phyloP scores from a whole-genome alignment of 2,888 invertebrate species.

The Amphipyra berbera region DNA sequence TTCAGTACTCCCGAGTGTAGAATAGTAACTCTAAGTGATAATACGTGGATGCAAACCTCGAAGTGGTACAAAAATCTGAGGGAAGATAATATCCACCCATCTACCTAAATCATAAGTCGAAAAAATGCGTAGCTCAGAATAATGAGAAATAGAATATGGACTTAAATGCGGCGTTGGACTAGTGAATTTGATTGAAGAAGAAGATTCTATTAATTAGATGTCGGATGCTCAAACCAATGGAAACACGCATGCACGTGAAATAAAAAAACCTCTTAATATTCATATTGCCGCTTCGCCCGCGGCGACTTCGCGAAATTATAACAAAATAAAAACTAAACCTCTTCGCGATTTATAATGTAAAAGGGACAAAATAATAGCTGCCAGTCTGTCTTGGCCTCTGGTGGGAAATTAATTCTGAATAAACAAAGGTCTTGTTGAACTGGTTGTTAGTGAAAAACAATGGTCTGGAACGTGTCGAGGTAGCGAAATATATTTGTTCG shows the following conservation, averaged over 20 bases:
- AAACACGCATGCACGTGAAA: constrained; percentile 60
- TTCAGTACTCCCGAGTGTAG: too few relatives aligned
- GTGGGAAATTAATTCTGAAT: constrained; percentile 1
- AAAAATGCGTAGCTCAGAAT: too few relatives aligned
- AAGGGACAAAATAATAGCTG: constrained; percentile 71
- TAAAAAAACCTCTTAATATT: constrained; percentile 83
- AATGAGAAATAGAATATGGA: too few relatives aligned
- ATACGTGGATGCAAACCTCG: too few relatives aligned
- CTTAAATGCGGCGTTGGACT: too few relatives aligned
- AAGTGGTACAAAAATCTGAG: too few relatives aligned
- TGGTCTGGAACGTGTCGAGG: constrained; percentile 69
- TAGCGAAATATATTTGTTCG: constrained; percentile 81
- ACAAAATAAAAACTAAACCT: constrained; percentile 85
- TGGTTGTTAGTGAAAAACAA: constrained; percentile 73
- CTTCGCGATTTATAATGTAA: constrained; percentile 81
- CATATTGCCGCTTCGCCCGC: constrained; percentile 81
- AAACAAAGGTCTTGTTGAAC: constrained; percentile 53
- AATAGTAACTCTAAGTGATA: too few relatives aligned
- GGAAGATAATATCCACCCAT: too few relatives aligned
- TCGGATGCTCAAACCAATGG: constrained; percentile 58
- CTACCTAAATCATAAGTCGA: too few relatives aligned
- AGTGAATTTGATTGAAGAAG: too few relatives aligned
- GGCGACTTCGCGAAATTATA: constrained; percentile 87
- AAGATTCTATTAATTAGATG: constrained; percentile 22
- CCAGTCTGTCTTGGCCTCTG: constrained; percentile 66